phyloP scores from a whole-genome alignment of 1,140 invertebrate genomes.

The Oryctes rhinoceros region DNA sequence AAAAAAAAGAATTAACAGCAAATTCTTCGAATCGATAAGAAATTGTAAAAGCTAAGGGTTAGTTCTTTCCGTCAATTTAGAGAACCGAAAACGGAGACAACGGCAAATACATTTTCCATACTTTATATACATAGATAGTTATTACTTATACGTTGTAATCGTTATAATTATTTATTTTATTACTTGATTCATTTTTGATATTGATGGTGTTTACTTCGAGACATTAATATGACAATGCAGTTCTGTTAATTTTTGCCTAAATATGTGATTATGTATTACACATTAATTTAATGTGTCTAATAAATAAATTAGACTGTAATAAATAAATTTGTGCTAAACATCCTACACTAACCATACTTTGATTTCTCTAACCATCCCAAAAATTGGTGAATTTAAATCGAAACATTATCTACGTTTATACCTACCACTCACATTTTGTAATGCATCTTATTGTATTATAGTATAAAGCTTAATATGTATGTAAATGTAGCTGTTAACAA shows the following conservation, averaged over 20 bases:
- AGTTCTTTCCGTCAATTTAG: too few relatives aligned
- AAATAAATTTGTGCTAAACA: conserved; percentile 36
- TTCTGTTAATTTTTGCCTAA: neutral
- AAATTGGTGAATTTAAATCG: conserved; percentile 33
- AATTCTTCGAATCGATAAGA: neutral
- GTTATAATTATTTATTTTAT: conserved; percentile 12
- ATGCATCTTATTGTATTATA: conserved; percentile 24
- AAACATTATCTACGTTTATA: conserved; percentile 26
- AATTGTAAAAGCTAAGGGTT: too few relatives aligned
- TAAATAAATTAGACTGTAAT: conserved; percentile 25
- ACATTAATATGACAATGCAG: conserved; percentile 17
- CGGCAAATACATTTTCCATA: neutral
- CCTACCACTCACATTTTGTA: conserved; percentile 12
- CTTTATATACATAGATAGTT: conserved; percentile 18
- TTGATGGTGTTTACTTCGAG: conserved; percentile 16
- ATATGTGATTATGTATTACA: conserved; percentile 30
- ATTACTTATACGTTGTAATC: conserved; percentile 8
- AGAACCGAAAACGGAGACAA: neutral
- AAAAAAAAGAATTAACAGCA: neutral
- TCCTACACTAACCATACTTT: conserved; percentile 28
- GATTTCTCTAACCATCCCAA: conserved; percentile 23
- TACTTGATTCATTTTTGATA: conserved; percentile 5
- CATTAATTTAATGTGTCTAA: conserved; percentile 38
- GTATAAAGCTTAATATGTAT: conserved; percentile 35
- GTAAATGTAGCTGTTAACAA: conserved; percentile 16